Base-by-base conservation (phyloP, 2,888 invertebrate species). In the Drosophila meridionalis region DNA sequence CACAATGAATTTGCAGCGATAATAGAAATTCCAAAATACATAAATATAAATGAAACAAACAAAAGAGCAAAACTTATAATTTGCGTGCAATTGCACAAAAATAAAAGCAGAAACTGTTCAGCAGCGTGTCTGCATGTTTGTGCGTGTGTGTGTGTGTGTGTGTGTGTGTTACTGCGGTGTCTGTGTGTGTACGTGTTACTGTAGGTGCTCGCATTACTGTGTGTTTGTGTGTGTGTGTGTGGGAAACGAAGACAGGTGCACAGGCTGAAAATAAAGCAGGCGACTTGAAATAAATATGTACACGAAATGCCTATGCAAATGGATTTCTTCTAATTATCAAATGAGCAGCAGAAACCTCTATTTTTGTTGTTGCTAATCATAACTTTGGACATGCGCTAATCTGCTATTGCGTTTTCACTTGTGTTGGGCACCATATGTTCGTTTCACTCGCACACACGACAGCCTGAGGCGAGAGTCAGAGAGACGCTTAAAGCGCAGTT, bases 401-500 rank as follows among this genome's bases (percentile, higher is more conserved):
- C 84, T 83, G 70, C 67, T 86, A 76, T 83, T 85, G 86, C 83
- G 88, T 86, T 86, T 85, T 83, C 83, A 78, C 83, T 85, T 83
- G 74, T 78, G 47, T 48, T 63, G 61, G 38, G 63, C 64, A 56
- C 36, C 56, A 56, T 80, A 80, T 50, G 50, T 80, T 86, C 60
- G 82, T 83, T 84, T 83, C 85, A 65, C 74, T 89, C 76, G 52
- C 83, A 79, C 83, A 58, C 43, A 59, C 48, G 57, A 28, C 32
- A 67, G 34, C 26, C 12, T 20, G 45, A 38, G 42, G 48, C 60
- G 59, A 62, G 53, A 56, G 26, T 26, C 55, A 69, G 73, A 76
- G 76, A 71, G 71, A 74, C 69, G 78, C 76, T 81, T 76, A 73
- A 87, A 88, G 70, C 72, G 83, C 87, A 84, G 84, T 84, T 84